phyloP scores from a whole-genome alignment of 2,888 invertebrate genomes.

The Pollenia angustigena region DNA sequence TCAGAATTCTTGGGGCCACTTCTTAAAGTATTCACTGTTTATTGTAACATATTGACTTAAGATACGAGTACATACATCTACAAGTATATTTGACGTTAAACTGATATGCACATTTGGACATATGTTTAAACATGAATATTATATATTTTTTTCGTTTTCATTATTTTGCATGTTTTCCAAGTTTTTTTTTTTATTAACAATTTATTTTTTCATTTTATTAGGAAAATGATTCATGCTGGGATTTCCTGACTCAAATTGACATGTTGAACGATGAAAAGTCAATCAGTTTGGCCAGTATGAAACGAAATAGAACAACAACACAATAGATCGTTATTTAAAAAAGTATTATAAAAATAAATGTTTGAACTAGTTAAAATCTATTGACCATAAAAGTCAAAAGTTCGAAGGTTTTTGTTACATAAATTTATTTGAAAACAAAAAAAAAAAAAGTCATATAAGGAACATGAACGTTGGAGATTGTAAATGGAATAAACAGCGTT shows the following conservation, averaged over 20 bases:
- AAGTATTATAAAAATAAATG: not conserved
- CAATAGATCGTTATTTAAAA: conserved; percentile 55
- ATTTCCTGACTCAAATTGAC: conserved; percentile 81
- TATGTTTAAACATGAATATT: conserved; percentile 28
- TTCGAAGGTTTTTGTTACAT: not conserved
- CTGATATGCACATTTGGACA: conserved; percentile 43
- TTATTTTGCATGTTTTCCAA: conserved; percentile 26
- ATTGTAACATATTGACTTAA: not conserved
- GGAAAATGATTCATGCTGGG: conserved; percentile 81
- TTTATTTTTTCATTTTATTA: conserved; percentile 56
- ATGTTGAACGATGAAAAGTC: conserved; percentile 75
- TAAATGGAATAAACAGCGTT: too few relatives aligned
- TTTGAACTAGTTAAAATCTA: conserved; percentile 31
- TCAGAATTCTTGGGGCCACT: not conserved
- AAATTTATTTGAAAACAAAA: not conserved
- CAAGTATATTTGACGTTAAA: conserved; percentile 25
- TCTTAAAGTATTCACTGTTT: not conserved
- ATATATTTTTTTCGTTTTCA: not conserved
- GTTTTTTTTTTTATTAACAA: not conserved
- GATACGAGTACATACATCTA: not conserved
- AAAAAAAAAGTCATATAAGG: not conserved
- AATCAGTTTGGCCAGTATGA: conserved; percentile 46
- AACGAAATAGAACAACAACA: conserved; percentile 36
- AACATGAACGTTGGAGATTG: too few relatives aligned
- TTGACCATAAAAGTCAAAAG: conserved; percentile 46